Percentiles rank a stretch among this genome's conserved stretches.
Conservation (phyloP, 92 coral and sea anemone species). For the Epizoanthus fatuus region DNA sequence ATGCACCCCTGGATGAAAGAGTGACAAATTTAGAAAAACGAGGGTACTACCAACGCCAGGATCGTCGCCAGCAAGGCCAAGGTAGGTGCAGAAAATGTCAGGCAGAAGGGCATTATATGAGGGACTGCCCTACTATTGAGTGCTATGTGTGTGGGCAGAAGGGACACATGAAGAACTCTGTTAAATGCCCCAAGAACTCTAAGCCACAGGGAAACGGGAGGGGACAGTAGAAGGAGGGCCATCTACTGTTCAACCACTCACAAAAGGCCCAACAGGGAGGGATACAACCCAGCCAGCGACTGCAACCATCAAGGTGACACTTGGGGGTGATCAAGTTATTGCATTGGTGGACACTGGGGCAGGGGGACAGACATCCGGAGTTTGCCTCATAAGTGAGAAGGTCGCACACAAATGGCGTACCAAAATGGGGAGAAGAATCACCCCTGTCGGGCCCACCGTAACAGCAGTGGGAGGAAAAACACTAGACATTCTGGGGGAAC, state of each 20-base stretch:
- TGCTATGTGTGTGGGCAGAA: neutral
- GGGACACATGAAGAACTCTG: slow-evolving; percentile 1
- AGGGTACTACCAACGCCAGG: too few relatives aligned
- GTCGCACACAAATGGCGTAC: neutral
- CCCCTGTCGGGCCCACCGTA: neutral
- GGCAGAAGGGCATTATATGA: neutral
- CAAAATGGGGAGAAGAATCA: neutral
- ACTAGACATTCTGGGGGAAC: neutral
- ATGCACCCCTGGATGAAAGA: neutral
- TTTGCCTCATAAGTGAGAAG: neutral
- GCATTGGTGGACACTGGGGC: neutral
- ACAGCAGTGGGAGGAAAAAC: neutral
- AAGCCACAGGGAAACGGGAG: neutral
- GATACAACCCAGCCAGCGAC: too few relatives aligned
- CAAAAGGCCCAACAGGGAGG: too few relatives aligned
- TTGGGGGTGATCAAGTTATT: too few relatives aligned
- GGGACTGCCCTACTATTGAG: slow-evolving; percentile 7
- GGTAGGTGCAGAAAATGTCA: slow-evolving; percentile 17
- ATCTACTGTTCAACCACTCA: neutral
- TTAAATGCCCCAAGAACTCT: neutral
- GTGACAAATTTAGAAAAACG: neutral
- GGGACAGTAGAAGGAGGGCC: neutral
- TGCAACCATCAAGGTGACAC: too few relatives aligned
- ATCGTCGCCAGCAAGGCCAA: neutral
- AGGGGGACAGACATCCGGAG: neutral